Base-by-base conservation (phyloP, 2,113 vertebrate species). In the Hydrolagus affinis region DNA sequence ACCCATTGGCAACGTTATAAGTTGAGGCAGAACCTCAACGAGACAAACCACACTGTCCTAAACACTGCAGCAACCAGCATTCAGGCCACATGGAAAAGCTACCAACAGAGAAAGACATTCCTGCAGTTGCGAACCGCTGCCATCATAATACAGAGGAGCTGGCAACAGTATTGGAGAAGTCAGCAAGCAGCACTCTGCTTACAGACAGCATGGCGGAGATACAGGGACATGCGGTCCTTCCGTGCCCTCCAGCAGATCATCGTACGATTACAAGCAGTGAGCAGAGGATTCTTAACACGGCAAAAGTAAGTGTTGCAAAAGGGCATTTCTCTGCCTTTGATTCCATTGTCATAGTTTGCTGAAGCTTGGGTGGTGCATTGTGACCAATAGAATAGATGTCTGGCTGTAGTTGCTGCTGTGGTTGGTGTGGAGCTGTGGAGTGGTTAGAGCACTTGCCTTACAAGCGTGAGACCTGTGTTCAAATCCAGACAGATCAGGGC, bases 61-160 rank as follows among this genome's bases (percentile, higher is more conserved):
- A 32, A 90, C 86, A 89, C 64, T 87, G 97, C 98, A 0, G 96
- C 95, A 0, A 0, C 94, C 25, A 73, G 93, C 62, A 92, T 99
- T 21, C 98, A 99, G 88, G 89, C 91, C 0, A 91, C 92, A 87
- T 99, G 97, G 98, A 93, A 96, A 80, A 94, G 96, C 28, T 95
- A 93, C 21, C 85, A 90, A 85, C 93, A 91, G 86, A 93, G 95
- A 32, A 93, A 90, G 0, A 91, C 87, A 28, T 94, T 95, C 87
- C 87, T 93, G 86, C 91, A 92, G 86, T 93, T 95, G 89, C 94
- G 91, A 17, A 85, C 91, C 2, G 95, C 97, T 0, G 92, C 93
- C 11, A 30, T 93, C 4, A 87, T 95, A 66, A 94, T 98, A 85
- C 98, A 99, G 91, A 95, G 88, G 87, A 92, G 88, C n/a, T 98